These are phyloP conservation scores for Margaritifera margaritifera DNA, from an alignment of 2,888 invertebrate genomes.

Conservation along the genomic window DNA sequence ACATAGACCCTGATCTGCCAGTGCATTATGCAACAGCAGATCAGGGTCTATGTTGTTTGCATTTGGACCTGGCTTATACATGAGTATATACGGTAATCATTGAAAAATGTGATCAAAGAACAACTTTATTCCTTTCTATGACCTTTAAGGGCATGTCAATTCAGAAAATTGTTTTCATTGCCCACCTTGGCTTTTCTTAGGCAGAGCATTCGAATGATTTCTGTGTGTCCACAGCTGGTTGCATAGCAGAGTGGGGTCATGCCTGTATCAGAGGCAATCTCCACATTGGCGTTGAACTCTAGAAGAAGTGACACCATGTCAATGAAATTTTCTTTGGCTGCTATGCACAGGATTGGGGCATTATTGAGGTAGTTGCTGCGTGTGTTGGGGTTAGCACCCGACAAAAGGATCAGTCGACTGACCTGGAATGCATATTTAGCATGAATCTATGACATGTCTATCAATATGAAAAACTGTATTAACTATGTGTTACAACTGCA, in stretches of 20 bases:
- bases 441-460: too few relatives aligned
- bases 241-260: conserved; percentile 90
- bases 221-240: conserved; percentile 90
- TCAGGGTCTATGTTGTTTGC: too few relatives aligned
- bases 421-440: conserved; percentile 75
- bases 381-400: conserved; percentile 91
- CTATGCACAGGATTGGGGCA: conserved; percentile 87
- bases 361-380: conserved; percentile 79
- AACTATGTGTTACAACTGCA: too few relatives aligned
- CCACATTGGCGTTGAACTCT: conserved; percentile 93
- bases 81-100: too few relatives aligned
- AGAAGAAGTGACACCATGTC: conserved; percentile 92
- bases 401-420: conserved; percentile 88
- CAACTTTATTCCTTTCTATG: too few relatives aligned
- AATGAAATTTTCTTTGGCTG: conserved; percentile 91
- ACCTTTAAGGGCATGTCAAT: too few relatives aligned
- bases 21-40: too few relatives aligned
- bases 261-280: conserved; percentile 89
- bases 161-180: neutral
- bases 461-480: too few relatives aligned
- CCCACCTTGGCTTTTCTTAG: conserved; percentile 73
- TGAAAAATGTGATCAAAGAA: too few relatives aligned
- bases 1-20: too few relatives aligned
- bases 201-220: conserved; percentile 79
- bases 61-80: too few relatives aligned